Conservation (phyloP, 1,140 invertebrate genomes). For the Drosophila ficusphila region DNA sequence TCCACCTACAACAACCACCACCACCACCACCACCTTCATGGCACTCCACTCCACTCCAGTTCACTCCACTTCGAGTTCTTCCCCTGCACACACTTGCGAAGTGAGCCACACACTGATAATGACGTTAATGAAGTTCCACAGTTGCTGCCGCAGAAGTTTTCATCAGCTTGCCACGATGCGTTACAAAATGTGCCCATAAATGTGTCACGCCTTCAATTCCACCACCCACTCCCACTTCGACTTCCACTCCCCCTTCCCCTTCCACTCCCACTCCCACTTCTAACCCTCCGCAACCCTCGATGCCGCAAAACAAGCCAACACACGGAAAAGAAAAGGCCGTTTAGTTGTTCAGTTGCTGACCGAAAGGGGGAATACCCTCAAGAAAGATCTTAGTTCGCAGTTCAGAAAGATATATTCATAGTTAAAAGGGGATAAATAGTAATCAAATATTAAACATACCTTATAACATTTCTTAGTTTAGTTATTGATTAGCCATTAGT, state of each 20-base stretch:
- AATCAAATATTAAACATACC: too few species aligned
- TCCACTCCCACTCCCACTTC: background rate
- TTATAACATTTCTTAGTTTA: too few species aligned
- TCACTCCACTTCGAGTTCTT: background rate
- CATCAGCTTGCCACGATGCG: constrained; percentile 64
- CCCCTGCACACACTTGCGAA: background rate
- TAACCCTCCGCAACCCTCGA: too few species aligned
- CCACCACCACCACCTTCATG: background rate
- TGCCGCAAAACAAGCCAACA: background rate
- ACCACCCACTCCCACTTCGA: background rate
- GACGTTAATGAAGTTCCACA: constrained; percentile 66
- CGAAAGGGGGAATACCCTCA: too few species aligned
- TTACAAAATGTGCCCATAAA: constrained; percentile 72
- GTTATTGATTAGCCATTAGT: too few species aligned
- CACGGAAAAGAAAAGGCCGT: background rate
- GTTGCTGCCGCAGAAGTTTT: constrained; percentile 51
- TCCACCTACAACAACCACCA: background rate
- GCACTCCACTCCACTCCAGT: too few species aligned
- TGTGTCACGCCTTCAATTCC: constrained; percentile 65
- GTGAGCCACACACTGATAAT: constrained; percentile 48
- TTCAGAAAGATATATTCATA: too few species aligned
- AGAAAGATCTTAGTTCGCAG: too few species aligned
- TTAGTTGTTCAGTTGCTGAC: too few species aligned
- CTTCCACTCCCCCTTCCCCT: background rate
- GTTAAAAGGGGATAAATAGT: too few species aligned